Conservation (phyloP, 2,888 invertebrate species). For the Caenorhabditis zanzibari region DNA sequence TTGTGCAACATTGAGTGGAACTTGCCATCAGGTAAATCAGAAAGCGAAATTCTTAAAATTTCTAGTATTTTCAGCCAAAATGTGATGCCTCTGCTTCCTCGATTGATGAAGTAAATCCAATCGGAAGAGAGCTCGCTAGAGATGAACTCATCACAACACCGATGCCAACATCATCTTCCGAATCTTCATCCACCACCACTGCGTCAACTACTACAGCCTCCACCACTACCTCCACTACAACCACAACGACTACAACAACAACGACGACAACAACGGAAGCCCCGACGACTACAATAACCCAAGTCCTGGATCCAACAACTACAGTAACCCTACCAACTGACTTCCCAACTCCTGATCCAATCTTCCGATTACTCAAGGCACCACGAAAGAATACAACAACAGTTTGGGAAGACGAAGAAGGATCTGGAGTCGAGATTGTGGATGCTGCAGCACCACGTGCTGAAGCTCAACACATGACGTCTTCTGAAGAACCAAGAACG, state of each 20-base stretch:
- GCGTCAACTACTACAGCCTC: slow-evolving; percentile 38
- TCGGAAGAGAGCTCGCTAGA: slow-evolving; percentile 55
- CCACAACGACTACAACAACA: slow-evolving; percentile 33
- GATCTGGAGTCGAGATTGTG: slow-evolving; percentile 44
- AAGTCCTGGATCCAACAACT: slow-evolving; percentile 57
- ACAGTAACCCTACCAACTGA: slow-evolving; percentile 67
- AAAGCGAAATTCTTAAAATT: neutral
- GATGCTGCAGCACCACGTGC: slow-evolving; percentile 35
- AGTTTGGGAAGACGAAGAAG: slow-evolving; percentile 55
- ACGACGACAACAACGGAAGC: slow-evolving; percentile 35
- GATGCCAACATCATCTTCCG: slow-evolving; percentile 26
- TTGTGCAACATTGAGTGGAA: slow-evolving; percentile 75
- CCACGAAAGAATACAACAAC: slow-evolving; percentile 31
- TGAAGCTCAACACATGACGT: slow-evolving; percentile 50
- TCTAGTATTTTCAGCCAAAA: slow-evolving; percentile 45
- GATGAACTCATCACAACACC: slow-evolving; percentile 64
- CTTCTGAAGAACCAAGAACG: slow-evolving; percentile 53
- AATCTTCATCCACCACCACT: slow-evolving; percentile 34
- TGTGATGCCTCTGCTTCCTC: slow-evolving; percentile 55
- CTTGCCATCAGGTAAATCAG: slow-evolving; percentile 68
- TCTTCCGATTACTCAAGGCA: slow-evolving; percentile 61
- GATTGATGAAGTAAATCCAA: slow-evolving; percentile 46
- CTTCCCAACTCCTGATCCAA: slow-evolving; percentile 67
- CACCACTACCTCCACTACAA: slow-evolving; percentile 15
- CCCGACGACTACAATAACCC: slow-evolving; percentile 33